Evolutionary conservation across 2,888 invertebrate species (phyloP), one percentile per base, ranked within the genome.

Genomic region (Rhimphoctona megacephalus): DNA sequence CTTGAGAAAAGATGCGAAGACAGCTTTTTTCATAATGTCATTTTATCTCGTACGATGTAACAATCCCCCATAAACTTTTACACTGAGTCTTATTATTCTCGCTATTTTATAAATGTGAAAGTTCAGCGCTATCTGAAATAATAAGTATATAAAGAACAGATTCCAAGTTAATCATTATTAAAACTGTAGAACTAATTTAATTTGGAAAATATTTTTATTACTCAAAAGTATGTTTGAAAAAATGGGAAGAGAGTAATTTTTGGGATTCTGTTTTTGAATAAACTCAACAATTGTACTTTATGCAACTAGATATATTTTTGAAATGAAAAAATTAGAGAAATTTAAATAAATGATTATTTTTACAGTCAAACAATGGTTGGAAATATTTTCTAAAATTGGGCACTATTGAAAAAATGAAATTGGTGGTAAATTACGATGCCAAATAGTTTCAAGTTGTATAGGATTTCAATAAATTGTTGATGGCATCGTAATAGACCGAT

Each of bases 401-500:
- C 57, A 11, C 0, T 4, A 22, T 57, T 25, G 17, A 7, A 17
- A 61, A 61, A 30, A 61, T 30, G 1, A 5, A 61, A 17, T 61
- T 30, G 17, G 1, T 2, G 7, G 3, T 30, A 30, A 17, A 61
- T 30, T 17, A 17, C 17, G 61, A 22, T 4, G 43, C 17, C 5
- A 14, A 43, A 25, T 67, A 67, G 43, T 22, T 81, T 67, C 72
- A 30, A 33, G 52, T 43, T 25, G 52, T 19, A 36, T 7, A 46
- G 46, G 57, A 39, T 39, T 69, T n/a, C 19, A 39, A 66, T 79
- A 52, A 78, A 84, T 88, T 79, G 86, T 81, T 81, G 81, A 87
- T 85, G 78, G 52, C 43, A 72, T 82, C 70, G 74, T 57, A 74
- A 78, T 81, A 54, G 81, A 76, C 25, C 81, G 49, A 74, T 78